Base-by-base conservation (phyloP, 2,888 invertebrate genomes). In the Mimas tiliae region DNA sequence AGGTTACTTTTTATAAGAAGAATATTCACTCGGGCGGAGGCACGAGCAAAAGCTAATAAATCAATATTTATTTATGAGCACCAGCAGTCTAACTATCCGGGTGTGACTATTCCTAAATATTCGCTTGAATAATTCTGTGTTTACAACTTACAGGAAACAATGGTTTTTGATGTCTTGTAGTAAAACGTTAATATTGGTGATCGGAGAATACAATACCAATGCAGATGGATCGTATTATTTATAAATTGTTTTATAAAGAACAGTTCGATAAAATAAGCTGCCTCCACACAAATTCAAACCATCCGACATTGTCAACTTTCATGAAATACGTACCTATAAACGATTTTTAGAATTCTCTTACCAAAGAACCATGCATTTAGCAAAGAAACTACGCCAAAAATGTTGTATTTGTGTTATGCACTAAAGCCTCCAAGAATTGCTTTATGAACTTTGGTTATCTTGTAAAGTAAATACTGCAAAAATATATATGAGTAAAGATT, bases 401-500 rank as follows among this genome's bases (percentile, higher is more conserved):
- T 33, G n/a, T 53, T 53, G 53, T 53, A 33, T 53, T 53, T 34
- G 33, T 33, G 11, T 53, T 53, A 33, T 53, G 34, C n/a, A n/a
- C 53, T 34, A n/a, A 33, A 33, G 33, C n/a, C 53, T 14, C 33
- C n/a, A 34, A n/a, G 34, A 14, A n/a, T 34, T 53, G 34, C 8
- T 42, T 42, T 42, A 11, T 7, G n/a, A n/a, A n/a, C n/a, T n/a
- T n/a, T n/a, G n/a, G n/a, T n/a, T n/a, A n/a, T n/a, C n/a, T n/a
- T n/a, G n/a, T n/a, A n/a, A n/a, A n/a, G n/a, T n/a, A n/a, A n/a
- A n/a, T n/a, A n/a, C n/a, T n/a, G n/a, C n/a, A n/a, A n/a, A n/a
- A n/a, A n/a, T n/a, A n/a, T n/a, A 27, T 4, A 27, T 27, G 27
- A 27, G 4, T 27, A 3, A 27, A 27, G 27, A 27, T 27, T 27